Base-by-base conservation (phyloP, 2,888 invertebrate genomes). In the Odontocerum albicorne region DNA sequence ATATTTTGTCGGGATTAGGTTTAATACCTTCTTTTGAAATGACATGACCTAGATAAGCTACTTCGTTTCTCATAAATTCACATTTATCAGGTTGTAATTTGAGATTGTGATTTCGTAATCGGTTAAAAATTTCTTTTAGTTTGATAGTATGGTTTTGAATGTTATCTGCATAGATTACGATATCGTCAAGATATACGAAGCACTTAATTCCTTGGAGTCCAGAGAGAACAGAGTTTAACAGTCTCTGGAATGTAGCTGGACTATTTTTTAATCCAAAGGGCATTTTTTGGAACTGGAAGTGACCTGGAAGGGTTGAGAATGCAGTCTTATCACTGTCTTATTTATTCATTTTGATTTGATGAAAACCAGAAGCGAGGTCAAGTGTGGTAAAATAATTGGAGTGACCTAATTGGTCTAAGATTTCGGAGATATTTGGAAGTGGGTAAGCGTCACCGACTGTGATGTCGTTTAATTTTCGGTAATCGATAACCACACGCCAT, bases 231-330 rank as follows among this genome's bases (percentile, higher is more conserved):
- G 61, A 65, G 33, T 70, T 66, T 70, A 71, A 71, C 13, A 68
- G 52, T 3, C 69, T 44, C 61, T 71, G 70, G 46, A 72, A 71
- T 0, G 70, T 70, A 1, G 67, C 66, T 0, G 72, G 72, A 1
- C 71, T 70, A 54, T 70, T 71, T 63, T 67, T 68, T 7, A 74
- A 64, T 2, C 68, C 71, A 59, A 72, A 68, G 0, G 68, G 68
- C 65, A 70, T 66, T 16, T 68, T 49, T 4, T 54, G 60, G 43
- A 64, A 72, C 56, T 71, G 65, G 42, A 63, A 69, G 51, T 69
- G 70, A 17, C 67, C 70, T 6, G 55, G 42, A 21, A 63, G 64
- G 6, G 65, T 64, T 2, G 64, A 63, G 55, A 71, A 71, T 2
- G 70, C 70, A 6, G 70, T 70, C 65, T 70, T 71, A 15, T 56